phyloP scores from a whole-genome alignment of 2,797 vertebrate species.

The Danio kyathit region DNA sequence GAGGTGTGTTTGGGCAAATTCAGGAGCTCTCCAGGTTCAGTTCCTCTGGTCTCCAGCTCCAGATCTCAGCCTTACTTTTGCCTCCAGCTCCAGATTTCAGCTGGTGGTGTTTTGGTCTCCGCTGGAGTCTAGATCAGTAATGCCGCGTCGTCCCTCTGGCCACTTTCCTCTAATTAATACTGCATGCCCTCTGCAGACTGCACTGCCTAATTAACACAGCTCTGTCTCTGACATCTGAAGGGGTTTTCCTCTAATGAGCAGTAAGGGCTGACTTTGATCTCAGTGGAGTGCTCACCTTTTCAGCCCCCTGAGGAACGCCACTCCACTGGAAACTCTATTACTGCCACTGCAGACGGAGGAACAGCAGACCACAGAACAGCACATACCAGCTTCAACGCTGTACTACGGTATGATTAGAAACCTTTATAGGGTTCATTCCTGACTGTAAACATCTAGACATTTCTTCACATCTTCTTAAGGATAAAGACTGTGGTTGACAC shows the following conservation, averaged over 20 bases:
- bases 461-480: no score
- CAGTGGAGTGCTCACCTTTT: conserved; percentile 52
- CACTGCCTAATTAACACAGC: conserved; percentile 76
- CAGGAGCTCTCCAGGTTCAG: no score
- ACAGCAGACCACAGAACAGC: not conserved
- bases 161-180: conserved; percentile 81
- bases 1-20: no score
- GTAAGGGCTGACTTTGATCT: conserved; percentile 48
- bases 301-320: conserved; percentile 35
- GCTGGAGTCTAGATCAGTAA: conserved; percentile 38
- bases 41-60: no score
- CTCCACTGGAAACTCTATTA: conserved; percentile 16
- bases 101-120: not conserved
- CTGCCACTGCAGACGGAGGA: conserved; percentile 19
- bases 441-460: no score
- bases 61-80: no score
- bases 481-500: no score
- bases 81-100: no score
- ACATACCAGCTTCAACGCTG: no score
- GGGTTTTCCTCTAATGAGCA: conserved; percentile 53
- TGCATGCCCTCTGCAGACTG: conserved; percentile 77
- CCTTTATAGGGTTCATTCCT: no score
- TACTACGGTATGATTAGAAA: no score
- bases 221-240: conserved; percentile 73
- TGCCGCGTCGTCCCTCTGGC: conserved; percentile 71